Evolutionary conservation across 2,888 invertebrate genomes (phyloP), one percentile per base, ranked within the genome.

Genomic region (Torymus auratus): DNA sequence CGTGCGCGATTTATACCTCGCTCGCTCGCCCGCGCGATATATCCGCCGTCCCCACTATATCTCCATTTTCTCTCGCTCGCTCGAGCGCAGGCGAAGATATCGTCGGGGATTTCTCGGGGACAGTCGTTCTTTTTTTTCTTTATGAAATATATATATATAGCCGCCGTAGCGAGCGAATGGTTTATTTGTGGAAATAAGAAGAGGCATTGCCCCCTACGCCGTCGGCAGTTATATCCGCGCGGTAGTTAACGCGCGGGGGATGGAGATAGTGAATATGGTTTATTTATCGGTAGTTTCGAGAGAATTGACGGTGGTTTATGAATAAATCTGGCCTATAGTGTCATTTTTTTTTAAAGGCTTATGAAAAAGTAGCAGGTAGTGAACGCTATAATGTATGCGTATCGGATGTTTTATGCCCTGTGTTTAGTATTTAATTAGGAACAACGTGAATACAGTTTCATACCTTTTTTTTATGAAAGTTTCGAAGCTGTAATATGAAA

Each of bases 181-280:
- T 78, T 72, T 78, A 78, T 78, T 78, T 68, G 74, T 73, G 68
- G 74, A 79, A 79, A 74, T 79, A 74, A 74, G 52, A 7, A 28
- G 69, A 62, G 23, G 17, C 56, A 55, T 41, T 15, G 41, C 73
- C 14, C 58, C 56, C n/a, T 23, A 10, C 7, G 60, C 10, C 23
- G 41, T 23, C 12, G 67, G n/a, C 50, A 62, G 61, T 53, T 65
- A 74, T 50, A 3, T 41, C 52, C 14, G 23, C 41, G 13, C 7
- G 17, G 60, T 50, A 41, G 41, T 41, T 41, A 41, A 41, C 41
- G 41, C 41, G 41, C 41, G 41, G 7, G 7, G 41, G 41, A 10
- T 7, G 41, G 41, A 41, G 41, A 41, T 41, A 41, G 41, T 41
- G 41, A 41, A 41, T 41, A 41, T 41, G 41, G 41, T 41, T 41